These are phyloP conservation scores for Microplitis deprimator DNA, from an alignment of 2,888 invertebrate species.

Conservation along the genomic window DNA sequence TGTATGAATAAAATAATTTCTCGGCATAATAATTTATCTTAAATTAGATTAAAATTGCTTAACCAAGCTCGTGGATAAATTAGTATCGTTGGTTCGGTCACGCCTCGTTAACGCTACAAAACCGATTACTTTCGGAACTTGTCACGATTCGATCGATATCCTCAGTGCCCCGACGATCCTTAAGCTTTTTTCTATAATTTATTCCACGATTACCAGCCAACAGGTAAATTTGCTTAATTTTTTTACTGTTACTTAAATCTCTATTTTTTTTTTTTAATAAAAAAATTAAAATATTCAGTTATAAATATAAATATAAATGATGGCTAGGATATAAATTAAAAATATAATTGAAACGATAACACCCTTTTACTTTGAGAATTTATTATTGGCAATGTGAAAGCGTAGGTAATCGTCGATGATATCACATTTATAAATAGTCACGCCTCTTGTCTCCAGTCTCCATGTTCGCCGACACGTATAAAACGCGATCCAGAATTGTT, in stretches of 20 bases:
- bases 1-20: slow-evolving; percentile 42
- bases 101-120: slow-evolving; percentile 53
- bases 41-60: slow-evolving; percentile 23
- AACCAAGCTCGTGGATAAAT: slow-evolving; percentile 42
- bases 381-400: slow-evolving; percentile 68
- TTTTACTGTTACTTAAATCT: not conserved
- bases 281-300: not conserved
- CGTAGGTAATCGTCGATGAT: slow-evolving; percentile 70
- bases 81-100: slow-evolving; percentile 45
- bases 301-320: not conserved
- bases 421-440: slow-evolving; percentile 70
- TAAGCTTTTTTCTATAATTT: slow-evolving; percentile 37
- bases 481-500: slow-evolving; percentile 8
- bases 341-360: slow-evolving; percentile 9
- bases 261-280: not conserved
- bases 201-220: slow-evolving; percentile 38
- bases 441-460: slow-evolving; percentile 61
- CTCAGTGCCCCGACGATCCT: slow-evolving; percentile 18
- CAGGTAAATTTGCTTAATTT: slow-evolving; percentile 18
- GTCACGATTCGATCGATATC: slow-evolving; percentile 46
- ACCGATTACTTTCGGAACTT: slow-evolving; percentile 49
- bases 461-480: slow-evolving; percentile 51
- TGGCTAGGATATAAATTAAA: not conserved
- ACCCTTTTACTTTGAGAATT: slow-evolving; percentile 55
- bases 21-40: slow-evolving; percentile 35